A percentile compares a stretch with the other conserved stretches of the same genome.
Conservation (phyloP, 2,797 vertebrate species). For the Numenius phaeopus region DNA sequence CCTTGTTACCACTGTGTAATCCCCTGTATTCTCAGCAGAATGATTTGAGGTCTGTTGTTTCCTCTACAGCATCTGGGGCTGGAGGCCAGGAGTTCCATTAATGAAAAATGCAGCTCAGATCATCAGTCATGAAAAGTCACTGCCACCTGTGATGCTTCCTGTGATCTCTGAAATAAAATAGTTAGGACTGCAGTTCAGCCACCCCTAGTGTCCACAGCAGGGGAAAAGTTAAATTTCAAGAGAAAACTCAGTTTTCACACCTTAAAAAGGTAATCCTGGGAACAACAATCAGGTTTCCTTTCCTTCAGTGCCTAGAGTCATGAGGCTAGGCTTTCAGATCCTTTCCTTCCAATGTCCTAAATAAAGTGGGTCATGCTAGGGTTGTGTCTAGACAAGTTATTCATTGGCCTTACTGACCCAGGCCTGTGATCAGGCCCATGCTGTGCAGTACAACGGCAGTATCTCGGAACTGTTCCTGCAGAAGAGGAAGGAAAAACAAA, state of each 20-base stretch:
- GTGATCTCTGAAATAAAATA: neutral
- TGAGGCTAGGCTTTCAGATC: neutral
- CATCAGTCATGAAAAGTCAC: neutral
- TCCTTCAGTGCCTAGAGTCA: neutral
- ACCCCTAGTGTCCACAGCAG: neutral
- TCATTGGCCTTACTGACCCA: neutral
- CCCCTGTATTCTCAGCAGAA: neutral
- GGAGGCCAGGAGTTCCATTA: neutral
- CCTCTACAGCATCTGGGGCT: neutral
- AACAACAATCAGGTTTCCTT: neutral
- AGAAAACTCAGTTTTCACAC: neutral
- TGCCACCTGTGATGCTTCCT: neutral
- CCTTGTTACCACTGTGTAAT: neutral
- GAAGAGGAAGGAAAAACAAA: neutral
- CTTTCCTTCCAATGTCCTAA: neutral
- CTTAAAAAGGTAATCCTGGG: neutral
- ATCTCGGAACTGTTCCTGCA: neutral
- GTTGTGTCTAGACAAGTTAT: neutral
- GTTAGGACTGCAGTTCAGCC: neutral
- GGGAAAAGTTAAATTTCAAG: neutral
- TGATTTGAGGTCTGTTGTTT: neutral
- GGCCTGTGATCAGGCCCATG: neutral
- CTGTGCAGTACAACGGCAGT: neutral
- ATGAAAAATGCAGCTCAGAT: slow-evolving; percentile 8
- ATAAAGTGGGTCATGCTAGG: neutral